Conservation (phyloP, 2,797 vertebrate species). For the Jordanella pulchra region DNA sequence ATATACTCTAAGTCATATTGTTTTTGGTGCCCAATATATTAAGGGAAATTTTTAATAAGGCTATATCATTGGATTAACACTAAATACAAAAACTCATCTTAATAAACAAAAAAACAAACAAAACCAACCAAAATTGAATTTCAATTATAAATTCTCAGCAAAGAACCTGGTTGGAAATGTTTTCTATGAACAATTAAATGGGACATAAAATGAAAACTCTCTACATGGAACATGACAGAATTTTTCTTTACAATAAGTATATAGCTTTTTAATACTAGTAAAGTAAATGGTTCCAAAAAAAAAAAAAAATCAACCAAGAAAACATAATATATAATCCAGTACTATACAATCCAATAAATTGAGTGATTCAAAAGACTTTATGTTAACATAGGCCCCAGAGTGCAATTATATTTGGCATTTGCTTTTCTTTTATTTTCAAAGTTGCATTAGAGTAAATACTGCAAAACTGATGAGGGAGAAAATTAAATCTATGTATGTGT, state of each 20-base stretch:
- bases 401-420: background rate
- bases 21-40: constrained; percentile 11
- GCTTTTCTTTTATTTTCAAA: background rate
- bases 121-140: constrained; percentile 36
- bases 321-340: background rate
- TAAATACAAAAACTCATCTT: too few relatives aligned
- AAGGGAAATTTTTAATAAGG: too few relatives aligned
- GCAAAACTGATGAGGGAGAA: background rate
- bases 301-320: too few relatives aligned
- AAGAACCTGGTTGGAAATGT: constrained; percentile 18
- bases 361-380: background rate
- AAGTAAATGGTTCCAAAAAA: too few relatives aligned
- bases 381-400: background rate
- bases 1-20: constrained; percentile 18
- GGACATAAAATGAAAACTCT: constrained; percentile 41
- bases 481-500: background rate
- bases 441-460: background rate
- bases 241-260: constrained; percentile 24
- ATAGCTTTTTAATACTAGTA: too few relatives aligned
- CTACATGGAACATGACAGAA: constrained; percentile 41
- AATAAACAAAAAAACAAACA: too few relatives aligned
- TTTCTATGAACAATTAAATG: constrained; percentile 37
- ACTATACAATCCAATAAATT: background rate
- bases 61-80: too few relatives aligned
- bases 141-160: constrained; percentile 46